A percentile compares a stretch with the other conserved stretches of the same genome.
Evolutionary conservation across 2,797 vertebrate genomes (phyloP).

Genomic region (Ciconia nigra): DNA sequence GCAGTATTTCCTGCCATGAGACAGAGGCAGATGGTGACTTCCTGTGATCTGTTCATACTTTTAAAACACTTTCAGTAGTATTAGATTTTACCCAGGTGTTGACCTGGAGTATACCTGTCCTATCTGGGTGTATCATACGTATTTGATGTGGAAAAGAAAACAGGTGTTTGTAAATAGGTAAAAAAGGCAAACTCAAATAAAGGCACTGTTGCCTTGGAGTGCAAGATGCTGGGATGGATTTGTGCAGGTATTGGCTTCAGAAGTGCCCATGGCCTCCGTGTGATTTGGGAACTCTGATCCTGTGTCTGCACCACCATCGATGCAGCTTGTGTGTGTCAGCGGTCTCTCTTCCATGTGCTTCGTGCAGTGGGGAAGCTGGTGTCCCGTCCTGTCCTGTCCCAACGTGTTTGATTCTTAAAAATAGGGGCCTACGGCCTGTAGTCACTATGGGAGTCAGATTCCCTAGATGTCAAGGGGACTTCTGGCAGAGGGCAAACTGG

Average conservation of each 20-base stretch:
- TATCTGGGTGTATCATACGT: not conserved
- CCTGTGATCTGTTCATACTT: not conserved
- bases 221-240: not conserved
- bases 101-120: not conserved
- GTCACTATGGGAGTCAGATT: not conserved
- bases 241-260: not conserved
- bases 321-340: not conserved
- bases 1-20: not conserved
- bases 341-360: not conserved
- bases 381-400: not conserved
- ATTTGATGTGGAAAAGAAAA: not conserved
- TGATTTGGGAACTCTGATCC: not conserved
- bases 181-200: not conserved
- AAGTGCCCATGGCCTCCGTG: not conserved
- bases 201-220: not conserved
- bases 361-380: not conserved
- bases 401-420: not conserved
- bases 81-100: not conserved
- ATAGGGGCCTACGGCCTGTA: not conserved
- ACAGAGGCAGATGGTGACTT: not conserved
- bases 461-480: not conserved
- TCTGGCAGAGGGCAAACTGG: not conserved
- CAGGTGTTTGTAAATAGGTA: not conserved
- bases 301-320: not conserved
- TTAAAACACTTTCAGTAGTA: not conserved